A percentile compares a stretch with the other conserved stretches of the same genome.
Evolutionary conservation across 2,113 vertebrate genomes (phyloP).

Genomic region (Morphnarchus princeps): DNA sequence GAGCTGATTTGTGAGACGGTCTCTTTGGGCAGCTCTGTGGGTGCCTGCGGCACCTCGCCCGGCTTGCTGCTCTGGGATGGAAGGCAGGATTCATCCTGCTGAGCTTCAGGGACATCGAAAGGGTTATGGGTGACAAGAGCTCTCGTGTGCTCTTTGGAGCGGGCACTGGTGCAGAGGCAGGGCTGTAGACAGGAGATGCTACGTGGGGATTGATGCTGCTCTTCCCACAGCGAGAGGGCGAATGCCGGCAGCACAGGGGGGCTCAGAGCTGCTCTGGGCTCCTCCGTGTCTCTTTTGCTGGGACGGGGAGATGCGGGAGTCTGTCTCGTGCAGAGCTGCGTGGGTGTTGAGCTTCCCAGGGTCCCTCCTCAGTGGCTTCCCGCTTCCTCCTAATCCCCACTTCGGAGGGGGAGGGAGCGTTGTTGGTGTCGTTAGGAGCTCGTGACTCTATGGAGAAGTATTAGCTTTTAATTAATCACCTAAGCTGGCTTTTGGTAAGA

Average conservation of each 20-base stretch:
- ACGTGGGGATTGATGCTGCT: neutral
- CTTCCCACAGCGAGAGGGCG: accelerated
- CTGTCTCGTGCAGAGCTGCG: accelerated
- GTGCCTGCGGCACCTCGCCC: too few species aligned
- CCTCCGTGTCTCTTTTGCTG: neutral
- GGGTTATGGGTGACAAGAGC: neutral
- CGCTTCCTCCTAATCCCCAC: constrained; percentile 38
- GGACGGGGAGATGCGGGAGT: neutral
- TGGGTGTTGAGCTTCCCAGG: neutral
- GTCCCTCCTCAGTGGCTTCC: constrained; percentile 17
- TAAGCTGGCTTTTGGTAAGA: constrained; percentile 70
- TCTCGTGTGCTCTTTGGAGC: accelerated
- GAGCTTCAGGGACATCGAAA: neutral
- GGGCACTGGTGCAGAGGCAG: neutral
- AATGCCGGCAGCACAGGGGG: neutral
- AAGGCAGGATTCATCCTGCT: neutral
- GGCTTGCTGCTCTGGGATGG: neutral
- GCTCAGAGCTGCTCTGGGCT: neutral
- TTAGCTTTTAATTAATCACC: constrained; percentile 77
- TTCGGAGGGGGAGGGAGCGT: neutral
- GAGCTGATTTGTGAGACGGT: neutral
- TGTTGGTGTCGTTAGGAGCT: constrained; percentile 30
- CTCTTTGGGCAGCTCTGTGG: neutral
- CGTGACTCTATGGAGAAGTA: constrained; percentile 69
- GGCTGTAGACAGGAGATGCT: neutral